Evolutionary conservation across 2,113 vertebrate species (phyloP), one percentile per base, ranked within the genome.

Genomic region (Bos javanicus): DNA sequence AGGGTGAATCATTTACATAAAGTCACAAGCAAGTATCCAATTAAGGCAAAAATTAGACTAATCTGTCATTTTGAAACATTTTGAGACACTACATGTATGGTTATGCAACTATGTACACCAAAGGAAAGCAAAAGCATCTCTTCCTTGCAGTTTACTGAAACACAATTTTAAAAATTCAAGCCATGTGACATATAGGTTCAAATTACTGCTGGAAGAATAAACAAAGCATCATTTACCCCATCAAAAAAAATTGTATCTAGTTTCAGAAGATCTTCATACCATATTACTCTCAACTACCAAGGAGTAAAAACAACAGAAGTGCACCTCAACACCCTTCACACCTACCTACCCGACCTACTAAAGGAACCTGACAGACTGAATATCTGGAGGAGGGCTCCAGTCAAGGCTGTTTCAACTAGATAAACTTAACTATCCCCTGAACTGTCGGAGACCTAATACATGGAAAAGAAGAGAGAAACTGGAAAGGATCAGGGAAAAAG

Each of bases 131-230:
- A 92, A 95, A 87, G 26, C 33, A 59, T 28, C 59, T 91, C 12
- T 90, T 92, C 91, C 26, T 91, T 83, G 90, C 6, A 81, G 43
- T 93, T 95, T 46, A 90, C 23, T 26, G 25, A 97, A 93, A 91
- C 9, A 56, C 48, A 97, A 62, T 64, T 57, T 87, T n/a, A 88
- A 93, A 85, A 54, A 87, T 52, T 56, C 56, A 89, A 94, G 33
- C 8, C 67, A 26, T 78, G 11, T 86, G 64, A 36, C 67, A 88
- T 6, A 80, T 3, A 62, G 59, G 48, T n/a, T 90, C 64, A 54
- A 64, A 59, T 48, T 67, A 82, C 57, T 84, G 17, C n/a, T 92
- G 14, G 19, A 39, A 97, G 30, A 52, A 85, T 82, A 87, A 93
- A 97, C 26, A 59, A 92, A 91, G 71, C 85, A 80, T 67, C 78